Conservation (phyloP, 2,888 invertebrate species). For the Chouioia cunea region DNA sequence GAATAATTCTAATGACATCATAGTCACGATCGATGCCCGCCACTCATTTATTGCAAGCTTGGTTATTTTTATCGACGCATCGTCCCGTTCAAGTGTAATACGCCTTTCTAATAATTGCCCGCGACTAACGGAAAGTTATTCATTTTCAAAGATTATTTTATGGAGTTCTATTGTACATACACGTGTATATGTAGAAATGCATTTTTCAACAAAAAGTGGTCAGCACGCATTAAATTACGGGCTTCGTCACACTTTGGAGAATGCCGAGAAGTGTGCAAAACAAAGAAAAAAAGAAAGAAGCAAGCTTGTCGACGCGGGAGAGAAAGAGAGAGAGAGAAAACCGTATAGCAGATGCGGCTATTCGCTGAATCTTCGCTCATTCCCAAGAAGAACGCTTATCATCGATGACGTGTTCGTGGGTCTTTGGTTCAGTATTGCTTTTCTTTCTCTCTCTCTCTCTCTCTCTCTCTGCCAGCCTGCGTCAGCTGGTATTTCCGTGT, state of each 20-base stretch:
- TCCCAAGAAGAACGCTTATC: constrained; percentile 18
- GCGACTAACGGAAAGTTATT: no score
- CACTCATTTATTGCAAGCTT: constrained; percentile 12
- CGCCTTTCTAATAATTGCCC: no score
- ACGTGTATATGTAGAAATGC: no score
- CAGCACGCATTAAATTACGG: no score
- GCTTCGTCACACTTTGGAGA: constrained; percentile 24
- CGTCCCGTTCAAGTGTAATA: no score
- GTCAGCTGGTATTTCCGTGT: constrained; percentile 29
- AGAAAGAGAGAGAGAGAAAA: constrained; percentile 1
- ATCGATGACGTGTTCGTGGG: constrained; percentile 21
- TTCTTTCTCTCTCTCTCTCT: no score
- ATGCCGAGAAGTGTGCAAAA: constrained; percentile 2
- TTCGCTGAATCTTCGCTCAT: constrained; percentile 14
- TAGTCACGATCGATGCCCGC: constrained; percentile 5
- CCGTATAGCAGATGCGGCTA: neutral
- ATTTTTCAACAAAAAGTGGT: no score
- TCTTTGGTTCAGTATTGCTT: constrained; percentile 7
- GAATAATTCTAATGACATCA: constrained; percentile 18
- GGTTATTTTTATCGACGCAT: constrained; percentile 22
- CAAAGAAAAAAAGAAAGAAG: neutral
- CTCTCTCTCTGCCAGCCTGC: no score
- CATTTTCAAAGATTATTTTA: no score
- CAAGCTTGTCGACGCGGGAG: no score
- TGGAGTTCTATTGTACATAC: no score